phyloP scores from a whole-genome alignment of 1,140 invertebrate genomes.

The Drosophila sturtevanti region DNA sequence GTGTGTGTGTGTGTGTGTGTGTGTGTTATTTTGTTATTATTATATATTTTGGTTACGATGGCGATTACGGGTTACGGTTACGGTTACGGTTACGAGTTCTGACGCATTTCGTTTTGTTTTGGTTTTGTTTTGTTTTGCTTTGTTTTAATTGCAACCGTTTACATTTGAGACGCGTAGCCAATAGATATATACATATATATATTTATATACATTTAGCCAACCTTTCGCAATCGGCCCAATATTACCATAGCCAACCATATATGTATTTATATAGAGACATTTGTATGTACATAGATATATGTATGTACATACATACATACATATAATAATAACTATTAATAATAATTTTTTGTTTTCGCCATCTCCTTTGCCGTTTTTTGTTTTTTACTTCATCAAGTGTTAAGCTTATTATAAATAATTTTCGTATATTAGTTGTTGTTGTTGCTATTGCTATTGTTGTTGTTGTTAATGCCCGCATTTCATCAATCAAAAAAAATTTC shows the following conservation, averaged over 20 bases:
- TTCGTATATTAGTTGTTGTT: constrained; percentile 26
- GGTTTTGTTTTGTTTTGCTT: no score
- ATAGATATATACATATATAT: neutral
- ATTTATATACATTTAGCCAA: constrained; percentile 22
- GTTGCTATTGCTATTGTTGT: constrained; percentile 2
- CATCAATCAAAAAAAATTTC: constrained; percentile 72
- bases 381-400: constrained; percentile 12
- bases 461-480: constrained; percentile 44
- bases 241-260: constrained; percentile 5
- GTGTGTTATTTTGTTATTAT: neutral
- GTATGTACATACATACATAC: neutral
- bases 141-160: constrained; percentile 47
- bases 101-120: constrained; percentile 17
- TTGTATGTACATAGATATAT: neutral
- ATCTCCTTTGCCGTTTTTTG: constrained; percentile 13
- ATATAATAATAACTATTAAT: constrained; percentile 41
- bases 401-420: constrained; percentile 58
- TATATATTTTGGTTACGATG: neutral
- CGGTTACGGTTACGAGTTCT: constrained; percentile 8
- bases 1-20: neutral
- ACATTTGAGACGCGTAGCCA: constrained; percentile 44
- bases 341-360: constrained; percentile 15
- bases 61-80: constrained; percentile 5
- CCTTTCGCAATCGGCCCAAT: constrained; percentile 40
- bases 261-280: neutral